phyloP scores from a whole-genome alignment of 1,140 invertebrate species.

The Drosophila teissieri region DNA sequence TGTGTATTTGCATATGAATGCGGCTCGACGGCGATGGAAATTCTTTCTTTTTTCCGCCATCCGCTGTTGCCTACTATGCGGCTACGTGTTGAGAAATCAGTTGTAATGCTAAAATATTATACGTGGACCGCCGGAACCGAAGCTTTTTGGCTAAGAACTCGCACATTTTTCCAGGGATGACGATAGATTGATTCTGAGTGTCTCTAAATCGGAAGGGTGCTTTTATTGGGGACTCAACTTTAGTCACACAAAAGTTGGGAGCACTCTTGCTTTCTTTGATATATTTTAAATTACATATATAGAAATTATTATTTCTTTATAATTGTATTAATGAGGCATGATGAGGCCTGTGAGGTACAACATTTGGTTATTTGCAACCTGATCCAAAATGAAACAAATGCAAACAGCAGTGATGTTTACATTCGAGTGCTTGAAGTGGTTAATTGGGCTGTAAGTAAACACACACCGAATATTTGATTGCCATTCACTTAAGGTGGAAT shows the following conservation, averaged over 20 bases:
- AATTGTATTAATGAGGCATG: no score
- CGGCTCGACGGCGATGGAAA: conserved; percentile 61
- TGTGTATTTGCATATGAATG: conserved; percentile 81
- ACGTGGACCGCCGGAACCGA: conserved; percentile 41
- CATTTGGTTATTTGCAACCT: no score
- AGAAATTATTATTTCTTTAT: no score
- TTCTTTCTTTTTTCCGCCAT: conserved; percentile 11
- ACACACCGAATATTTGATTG: not conserved
- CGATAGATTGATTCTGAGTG: conserved; percentile 30
- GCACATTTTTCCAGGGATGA: conserved; percentile 49
- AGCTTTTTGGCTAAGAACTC: conserved; percentile 19
- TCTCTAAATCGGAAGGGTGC: conserved; percentile 22
- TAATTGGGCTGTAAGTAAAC: not conserved
- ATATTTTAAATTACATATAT: no score
- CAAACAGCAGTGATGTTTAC: not conserved
- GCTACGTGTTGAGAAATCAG: conserved; percentile 75
- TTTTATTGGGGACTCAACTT: not conserved
- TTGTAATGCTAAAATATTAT: conserved; percentile 81
- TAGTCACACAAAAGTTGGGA: not conserved
- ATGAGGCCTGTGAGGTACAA: not conserved
- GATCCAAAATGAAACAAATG: no score
- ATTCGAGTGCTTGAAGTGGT: not conserved
- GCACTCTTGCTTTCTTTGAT: no score
- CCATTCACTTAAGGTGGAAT: conserved; percentile 2
- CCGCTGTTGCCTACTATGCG: conserved; percentile 62